phyloP scores from a whole-genome alignment of 2,888 invertebrate species.

The Halictus ligatus region DNA sequence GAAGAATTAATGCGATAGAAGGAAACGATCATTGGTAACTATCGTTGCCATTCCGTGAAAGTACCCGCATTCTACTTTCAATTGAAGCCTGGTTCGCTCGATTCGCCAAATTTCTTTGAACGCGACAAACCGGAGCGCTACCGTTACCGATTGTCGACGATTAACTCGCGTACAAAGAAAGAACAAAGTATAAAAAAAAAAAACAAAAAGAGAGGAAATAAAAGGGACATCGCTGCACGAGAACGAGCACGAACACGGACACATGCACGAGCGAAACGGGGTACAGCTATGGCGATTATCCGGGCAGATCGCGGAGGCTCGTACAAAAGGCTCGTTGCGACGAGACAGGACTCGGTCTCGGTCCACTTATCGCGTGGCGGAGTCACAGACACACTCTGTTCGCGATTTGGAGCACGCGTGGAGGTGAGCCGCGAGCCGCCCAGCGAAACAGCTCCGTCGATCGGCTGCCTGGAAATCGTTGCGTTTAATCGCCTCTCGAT shows the following conservation, averaged over 20 bases:
- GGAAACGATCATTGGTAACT: no score
- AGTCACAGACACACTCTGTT: slow-evolving; percentile 68
- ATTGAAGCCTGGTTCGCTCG: not conserved
- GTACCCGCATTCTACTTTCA: not conserved
- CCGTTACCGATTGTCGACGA: slow-evolving; percentile 4
- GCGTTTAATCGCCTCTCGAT: not conserved
- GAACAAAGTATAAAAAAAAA: not conserved
- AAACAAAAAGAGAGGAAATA: not conserved
- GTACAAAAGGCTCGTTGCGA: slow-evolving; percentile 70
- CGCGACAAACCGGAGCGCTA: not conserved
- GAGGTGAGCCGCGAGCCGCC: slow-evolving; percentile 9
- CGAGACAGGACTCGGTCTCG: slow-evolving; percentile 75
- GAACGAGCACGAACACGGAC: not conserved
- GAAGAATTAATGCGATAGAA: not conserved
- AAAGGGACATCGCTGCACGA: not conserved
- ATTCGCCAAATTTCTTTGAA: not conserved
- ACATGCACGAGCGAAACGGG: not conserved
- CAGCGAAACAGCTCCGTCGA: not conserved
- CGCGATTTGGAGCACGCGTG: slow-evolving; percentile 68
- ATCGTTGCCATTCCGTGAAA: not conserved
- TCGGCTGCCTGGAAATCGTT: not conserved
- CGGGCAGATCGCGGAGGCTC: slow-evolving; percentile 39
- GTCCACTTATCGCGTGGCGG: slow-evolving; percentile 76
- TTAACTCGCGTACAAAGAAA: not conserved
- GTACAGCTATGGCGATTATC: slow-evolving; percentile 44